Base-by-base conservation (phyloP, 2,113 vertebrate species). In the Narcine bancroftii region DNA sequence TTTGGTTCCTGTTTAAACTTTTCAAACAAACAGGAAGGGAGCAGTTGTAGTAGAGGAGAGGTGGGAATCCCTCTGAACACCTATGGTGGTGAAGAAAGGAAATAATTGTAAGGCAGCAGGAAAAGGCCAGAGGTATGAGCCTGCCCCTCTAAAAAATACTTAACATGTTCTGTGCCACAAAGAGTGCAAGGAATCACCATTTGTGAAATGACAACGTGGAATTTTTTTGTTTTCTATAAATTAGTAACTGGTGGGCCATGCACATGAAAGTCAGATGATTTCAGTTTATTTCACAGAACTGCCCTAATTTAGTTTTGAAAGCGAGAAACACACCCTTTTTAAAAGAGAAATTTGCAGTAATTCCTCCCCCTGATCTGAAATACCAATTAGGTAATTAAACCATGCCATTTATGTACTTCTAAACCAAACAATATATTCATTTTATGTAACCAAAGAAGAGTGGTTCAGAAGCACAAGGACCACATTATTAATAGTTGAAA, bases 251-350 rank as follows among this genome's bases (percentile, higher is more conserved):
- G 33, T n/a, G n/a, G 81, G 33, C 36, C 15, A 63, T 36, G 53
- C 60, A 36, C 36, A 60, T 60, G 15, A 63, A 85, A 36, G 33
- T 87, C 81, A 87, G 81, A 60, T 87, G 53, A 87, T 87, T n/a
- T 85, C 81, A 36, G 4, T 81, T n/a, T 60, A 87, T 60, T 85
- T 87, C 60, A 87, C 60, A 33, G 81, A 60, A 2, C 33, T 60
- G 53, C 17, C 36, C 33, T 63, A 19, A 87, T 87, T 87, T 87
- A 19, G n/a, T 87, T 83, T 87, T 60, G 53, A 42, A 63, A 87
- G n/a, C n/a, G 53, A 29, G 3, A 15, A 33, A 83, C 47, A 53
- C 33, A 2, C 6, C 53, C 45, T 17, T 87, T 33, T 87, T 60
- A 13, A 83, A 53, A 60, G 81, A 87, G 4, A 85, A 85, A 60